A percentile compares a stretch with the other conserved stretches of the same genome.
Evolutionary conservation across 2,797 vertebrate genomes (phyloP).

Genomic region (Hydrophis major): DNA sequence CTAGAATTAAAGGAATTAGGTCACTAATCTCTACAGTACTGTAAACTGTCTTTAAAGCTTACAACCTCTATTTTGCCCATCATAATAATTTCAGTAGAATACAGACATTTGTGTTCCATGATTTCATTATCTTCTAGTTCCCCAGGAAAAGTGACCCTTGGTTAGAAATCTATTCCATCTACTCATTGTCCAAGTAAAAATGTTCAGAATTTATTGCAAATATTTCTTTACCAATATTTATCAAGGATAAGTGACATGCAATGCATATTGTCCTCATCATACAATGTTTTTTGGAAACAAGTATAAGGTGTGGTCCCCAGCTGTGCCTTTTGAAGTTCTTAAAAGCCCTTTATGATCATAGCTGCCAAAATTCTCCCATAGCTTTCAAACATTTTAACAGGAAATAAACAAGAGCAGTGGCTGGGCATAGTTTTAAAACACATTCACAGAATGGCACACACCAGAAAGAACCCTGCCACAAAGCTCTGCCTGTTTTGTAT

Average conservation of each 20-base stretch:
- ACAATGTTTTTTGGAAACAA: background rate
- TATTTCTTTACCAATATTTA: background rate
- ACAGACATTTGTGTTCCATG: background rate
- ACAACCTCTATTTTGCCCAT: background rate
- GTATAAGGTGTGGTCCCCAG: background rate
- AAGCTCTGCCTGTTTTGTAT: background rate
- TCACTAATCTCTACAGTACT: constrained; percentile 12
- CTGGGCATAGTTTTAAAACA: background rate
- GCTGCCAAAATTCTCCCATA: background rate
- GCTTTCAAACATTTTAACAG: background rate
- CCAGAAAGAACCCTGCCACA: background rate
- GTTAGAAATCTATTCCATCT: background rate
- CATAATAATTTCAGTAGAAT: background rate
- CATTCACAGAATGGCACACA: background rate
- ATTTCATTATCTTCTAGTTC: background rate
- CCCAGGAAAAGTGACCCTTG: background rate
- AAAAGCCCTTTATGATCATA: background rate
- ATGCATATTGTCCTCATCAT: background rate
- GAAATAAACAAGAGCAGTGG: background rate
- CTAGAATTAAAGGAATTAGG: background rate
- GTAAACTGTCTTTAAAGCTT: background rate
- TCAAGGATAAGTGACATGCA: background rate
- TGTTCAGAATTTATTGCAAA: background rate
- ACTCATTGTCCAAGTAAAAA: background rate
- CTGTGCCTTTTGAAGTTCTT: background rate